Percentiles rank a stretch among this genome's conserved stretches.
phyloP scores from a whole-genome alignment of 2,113 vertebrate genomes.

The Cromileptes altivelis region DNA sequence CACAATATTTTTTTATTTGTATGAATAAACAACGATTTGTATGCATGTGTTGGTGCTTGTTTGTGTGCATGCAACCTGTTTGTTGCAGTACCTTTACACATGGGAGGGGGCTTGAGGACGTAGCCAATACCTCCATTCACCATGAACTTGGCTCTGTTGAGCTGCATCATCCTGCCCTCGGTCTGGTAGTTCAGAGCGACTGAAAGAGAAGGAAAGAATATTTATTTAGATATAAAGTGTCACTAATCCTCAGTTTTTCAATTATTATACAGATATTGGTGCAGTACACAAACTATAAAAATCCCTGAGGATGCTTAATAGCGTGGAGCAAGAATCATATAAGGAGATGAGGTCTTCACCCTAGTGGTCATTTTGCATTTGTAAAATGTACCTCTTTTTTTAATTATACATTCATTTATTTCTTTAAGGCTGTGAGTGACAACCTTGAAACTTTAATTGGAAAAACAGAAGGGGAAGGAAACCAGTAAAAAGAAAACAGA shows the following conservation, averaged over 20 bases:
- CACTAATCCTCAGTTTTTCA: background rate
- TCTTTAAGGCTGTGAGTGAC: background rate
- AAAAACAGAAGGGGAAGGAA: slow-evolving; percentile 5
- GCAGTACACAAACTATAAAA: background rate
- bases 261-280: background rate
- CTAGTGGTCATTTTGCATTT: background rate
- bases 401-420: background rate
- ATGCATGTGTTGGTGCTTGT: background rate
- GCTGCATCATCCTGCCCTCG: slow-evolving; percentile 97
- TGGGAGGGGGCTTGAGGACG: slow-evolving; percentile 95
- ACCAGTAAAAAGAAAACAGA: background rate
- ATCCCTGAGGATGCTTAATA: background rate
- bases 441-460: slow-evolving; percentile 6
- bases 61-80: background rate
- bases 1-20: no score
- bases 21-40: background rate
- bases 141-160: slow-evolving; percentile 97
- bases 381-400: background rate
- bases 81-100: slow-evolving; percentile 93
- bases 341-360: background rate
- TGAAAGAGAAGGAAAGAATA: slow-evolving; percentile 65
- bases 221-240: background rate
- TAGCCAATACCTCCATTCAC: slow-evolving; percentile 95
- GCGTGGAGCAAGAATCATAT: background rate
- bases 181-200: slow-evolving; percentile 99